Evolutionary conservation across 2,888 invertebrate genomes (phyloP).

Genomic region (Charanyca ferruginea): DNA sequence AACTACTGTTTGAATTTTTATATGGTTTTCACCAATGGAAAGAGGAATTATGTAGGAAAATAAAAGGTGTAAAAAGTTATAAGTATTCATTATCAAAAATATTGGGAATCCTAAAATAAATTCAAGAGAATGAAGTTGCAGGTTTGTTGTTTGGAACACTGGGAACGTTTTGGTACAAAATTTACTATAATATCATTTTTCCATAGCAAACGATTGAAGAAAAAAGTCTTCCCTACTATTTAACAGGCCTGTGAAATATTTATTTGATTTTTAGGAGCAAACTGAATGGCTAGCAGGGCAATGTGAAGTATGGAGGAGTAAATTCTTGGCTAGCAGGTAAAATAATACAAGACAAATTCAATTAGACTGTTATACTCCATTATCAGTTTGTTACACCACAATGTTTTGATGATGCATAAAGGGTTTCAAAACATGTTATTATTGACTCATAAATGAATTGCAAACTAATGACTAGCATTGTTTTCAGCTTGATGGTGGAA

Average conservation of each 20-base stretch:
- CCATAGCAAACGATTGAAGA: background rate
- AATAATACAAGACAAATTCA: background rate
- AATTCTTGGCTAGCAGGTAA: slow-evolving; percentile 98
- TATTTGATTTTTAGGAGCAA: slow-evolving; percentile 93
- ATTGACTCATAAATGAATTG: slow-evolving; percentile 13
- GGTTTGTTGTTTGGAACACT: too few species aligned
- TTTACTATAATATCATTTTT: too few species aligned
- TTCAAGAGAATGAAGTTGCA: too few species aligned
- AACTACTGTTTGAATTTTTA: too few species aligned
- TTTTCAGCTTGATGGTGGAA: slow-evolving; percentile 96
- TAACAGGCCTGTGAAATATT: background rate
- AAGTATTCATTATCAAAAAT: too few species aligned
- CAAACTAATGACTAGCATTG: slow-evolving; percentile 30
- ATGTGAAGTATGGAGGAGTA: slow-evolving; percentile 99
- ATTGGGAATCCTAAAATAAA: too few species aligned
- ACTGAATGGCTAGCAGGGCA: slow-evolving; percentile 98
- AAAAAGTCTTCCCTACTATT: background rate
- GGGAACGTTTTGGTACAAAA: too few species aligned
- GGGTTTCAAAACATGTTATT: slow-evolving; percentile 10
- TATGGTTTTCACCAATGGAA: too few species aligned
- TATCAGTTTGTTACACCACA: background rate
- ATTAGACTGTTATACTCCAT: background rate
- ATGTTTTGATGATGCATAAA: background rate
- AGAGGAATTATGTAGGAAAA: too few species aligned
- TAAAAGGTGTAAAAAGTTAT: too few species aligned